Evolutionary conservation across 2,113 vertebrate species (phyloP).

Genomic region (Haliaeetus leucogaster): DNA sequence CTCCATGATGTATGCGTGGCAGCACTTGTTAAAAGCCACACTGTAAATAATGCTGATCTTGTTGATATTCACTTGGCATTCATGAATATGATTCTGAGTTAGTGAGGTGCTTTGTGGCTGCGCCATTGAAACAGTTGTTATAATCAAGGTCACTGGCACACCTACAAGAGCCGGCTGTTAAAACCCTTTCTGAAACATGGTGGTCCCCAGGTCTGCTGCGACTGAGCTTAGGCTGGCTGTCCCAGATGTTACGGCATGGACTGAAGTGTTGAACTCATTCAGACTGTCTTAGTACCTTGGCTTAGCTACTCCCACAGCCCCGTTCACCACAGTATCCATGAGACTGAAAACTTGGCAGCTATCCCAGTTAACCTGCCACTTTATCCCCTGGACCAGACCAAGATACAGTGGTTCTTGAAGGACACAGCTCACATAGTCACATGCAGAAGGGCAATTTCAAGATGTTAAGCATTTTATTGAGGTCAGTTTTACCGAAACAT

Average conservation of each 20-base stretch:
- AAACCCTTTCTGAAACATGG: not conserved
- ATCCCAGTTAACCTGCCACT: not conserved
- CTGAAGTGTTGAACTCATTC: not conserved
- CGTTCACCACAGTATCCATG: not conserved
- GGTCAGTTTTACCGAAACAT: not conserved
- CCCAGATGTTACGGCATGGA: not conserved
- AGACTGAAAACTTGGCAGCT: not conserved
- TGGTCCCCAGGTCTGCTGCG: not conserved
- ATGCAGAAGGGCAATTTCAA: not conserved
- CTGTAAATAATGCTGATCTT: slow-evolving; percentile 58
- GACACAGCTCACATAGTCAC: not conserved
- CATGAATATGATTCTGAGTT: slow-evolving; percentile 8
- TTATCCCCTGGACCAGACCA: not conserved
- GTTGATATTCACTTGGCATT: slow-evolving; percentile 53
- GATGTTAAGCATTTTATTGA: not conserved
- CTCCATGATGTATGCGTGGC: slow-evolving; percentile 25
- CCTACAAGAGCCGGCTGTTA: fast-evolving
- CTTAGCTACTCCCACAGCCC: not conserved
- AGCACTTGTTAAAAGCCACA: slow-evolving; percentile 35
- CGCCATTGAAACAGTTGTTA: not conserved
- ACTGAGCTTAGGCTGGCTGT: not conserved
- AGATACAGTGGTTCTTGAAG: not conserved
- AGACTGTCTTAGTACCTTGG: not conserved
- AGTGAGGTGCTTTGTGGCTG: not conserved
- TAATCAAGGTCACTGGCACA: not conserved